phyloP scores from a whole-genome alignment of 2,888 invertebrate species.

The Pterostichus niger region DNA sequence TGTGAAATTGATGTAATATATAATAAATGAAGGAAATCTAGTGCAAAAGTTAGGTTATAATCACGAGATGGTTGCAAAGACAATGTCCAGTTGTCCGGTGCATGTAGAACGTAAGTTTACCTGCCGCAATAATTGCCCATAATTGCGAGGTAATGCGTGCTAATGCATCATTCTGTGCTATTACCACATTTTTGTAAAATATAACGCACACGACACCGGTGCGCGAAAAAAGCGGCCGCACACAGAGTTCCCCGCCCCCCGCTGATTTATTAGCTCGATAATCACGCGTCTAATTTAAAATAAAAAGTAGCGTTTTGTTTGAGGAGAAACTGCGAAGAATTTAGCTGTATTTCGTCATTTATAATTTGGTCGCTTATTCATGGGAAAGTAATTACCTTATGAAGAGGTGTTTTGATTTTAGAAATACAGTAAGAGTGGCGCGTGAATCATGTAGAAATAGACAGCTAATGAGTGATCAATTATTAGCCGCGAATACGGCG shows the following conservation, averaged over 20 bases:
- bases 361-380: slow-evolving; percentile 38
- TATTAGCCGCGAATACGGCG: not conserved
- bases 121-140: slow-evolving; percentile 72
- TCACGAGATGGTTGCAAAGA: not conserved
- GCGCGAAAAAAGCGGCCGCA: slow-evolving; percentile 39
- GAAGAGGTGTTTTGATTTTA: slow-evolving; percentile 15
- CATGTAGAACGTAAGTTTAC: slow-evolving; percentile 6
- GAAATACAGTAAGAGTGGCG: not conserved
- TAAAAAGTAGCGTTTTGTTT: slow-evolving; percentile 1
- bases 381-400: slow-evolving; percentile 7
- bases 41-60: not conserved
- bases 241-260: not conserved
- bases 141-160: slow-evolving; percentile 73
- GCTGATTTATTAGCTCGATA: slow-evolving; percentile 39
- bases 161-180: slow-evolving; percentile 73
- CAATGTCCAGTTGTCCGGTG: slow-evolving; percentile 4
- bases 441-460: slow-evolving; percentile 7
- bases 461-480: slow-evolving; percentile 1
- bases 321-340: not conserved
- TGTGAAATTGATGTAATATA: slow-evolving; percentile 1
- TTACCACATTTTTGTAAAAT: slow-evolving; percentile 75
- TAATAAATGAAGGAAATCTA: slow-evolving; percentile 1
- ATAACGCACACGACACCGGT: slow-evolving; percentile 68
- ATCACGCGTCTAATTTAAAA: slow-evolving; percentile 45
- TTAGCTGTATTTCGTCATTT: slow-evolving; percentile 24